Base-by-base conservation (phyloP, 2,113 vertebrate species). In the Syrmaticus mikado region DNA sequence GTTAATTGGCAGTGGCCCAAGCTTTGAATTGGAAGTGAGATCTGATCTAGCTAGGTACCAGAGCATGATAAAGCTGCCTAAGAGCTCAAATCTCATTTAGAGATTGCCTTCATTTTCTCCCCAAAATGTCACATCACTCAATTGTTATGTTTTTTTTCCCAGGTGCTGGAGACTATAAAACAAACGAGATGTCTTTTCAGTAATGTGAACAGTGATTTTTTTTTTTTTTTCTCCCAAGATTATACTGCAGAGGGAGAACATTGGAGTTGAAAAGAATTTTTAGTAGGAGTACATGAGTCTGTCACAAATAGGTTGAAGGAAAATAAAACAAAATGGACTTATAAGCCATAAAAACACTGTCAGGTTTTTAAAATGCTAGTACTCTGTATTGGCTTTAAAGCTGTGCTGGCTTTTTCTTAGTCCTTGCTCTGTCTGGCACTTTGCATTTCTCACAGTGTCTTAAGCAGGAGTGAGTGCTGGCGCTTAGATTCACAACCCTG, bases 11-110 rank as follows among this genome's bases (percentile, higher is more conserved):
- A 89, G 46, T 30, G 36, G 32, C 50, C 46, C 13, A 30, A 45
- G 64, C 46, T 90, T 84, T 94, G 83, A 86, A 86, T 88, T 92
- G 77, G 48, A 95, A 78, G 82, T 52, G 71, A 94, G 77, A 93
- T 91, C 79, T 82, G 82, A 85, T 93, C 94, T 89, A 89, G 90
- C 95, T 96, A 75, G 89, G 80, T 82, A 94, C 78, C 78, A 87
- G 89, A 73, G 36, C 43, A 21, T 68, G 92, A 72, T 85, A 92
- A 95, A 87, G 72, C 91, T 96, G 91, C 87, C 89, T 97, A 95
- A 95, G 82, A 96, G 94, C 92, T 66, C 48, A 95, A 95, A 95
- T 95, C 95, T 97, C 95, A 96, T 97, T 97, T 95, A 93, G 83
- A 92, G 93, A 91, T 93, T 95, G 93, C 86, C 95, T 94, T 82